Percentiles rank a stretch among this genome's conserved stretches.
These are phyloP conservation scores for Drosophila dunni DNA, from an alignment of 1,140 invertebrate genomes.

Conservation along the genomic window DNA sequence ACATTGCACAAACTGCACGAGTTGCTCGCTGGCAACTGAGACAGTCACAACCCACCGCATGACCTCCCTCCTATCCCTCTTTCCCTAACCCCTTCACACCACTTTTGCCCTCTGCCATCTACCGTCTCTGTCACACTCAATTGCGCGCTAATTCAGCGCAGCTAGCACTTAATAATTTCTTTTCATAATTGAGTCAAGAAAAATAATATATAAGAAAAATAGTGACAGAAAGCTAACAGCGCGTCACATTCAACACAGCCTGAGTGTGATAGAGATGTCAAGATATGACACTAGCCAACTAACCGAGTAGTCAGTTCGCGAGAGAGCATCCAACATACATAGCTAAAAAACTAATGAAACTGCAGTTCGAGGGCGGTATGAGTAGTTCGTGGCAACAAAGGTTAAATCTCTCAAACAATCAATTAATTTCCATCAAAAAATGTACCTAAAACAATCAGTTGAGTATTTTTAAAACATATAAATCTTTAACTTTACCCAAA, in stretches of 20 bases:
- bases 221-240: constrained; percentile 39
- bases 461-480: too few relatives aligned
- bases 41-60: constrained; percentile 1
- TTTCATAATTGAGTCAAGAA: constrained; percentile 76
- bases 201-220: constrained; percentile 35
- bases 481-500: too few relatives aligned
- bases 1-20: constrained; percentile 57
- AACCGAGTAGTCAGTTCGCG: constrained; percentile 21
- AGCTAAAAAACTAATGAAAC: not conserved
- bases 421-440: not conserved
- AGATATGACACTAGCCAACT: constrained; percentile 23
- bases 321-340: constrained; percentile 13
- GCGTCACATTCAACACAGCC: constrained; percentile 43
- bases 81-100: not conserved
- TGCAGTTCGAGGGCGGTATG: constrained; percentile 13
- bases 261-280: constrained; percentile 51
- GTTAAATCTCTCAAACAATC: not conserved
- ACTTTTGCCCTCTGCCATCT: not conserved
- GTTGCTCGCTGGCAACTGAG: constrained; percentile 21
- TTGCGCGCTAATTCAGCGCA: constrained; percentile 82
- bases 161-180: constrained; percentile 82
- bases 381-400: not conserved
- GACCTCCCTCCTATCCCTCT: not conserved
- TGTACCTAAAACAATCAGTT: not conserved
- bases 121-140: constrained; percentile 66